A percentile compares a stretch with the other conserved stretches of the same genome.
phyloP scores from a whole-genome alignment of 2,797 vertebrate species.

The Scyliorhinus canicula region DNA sequence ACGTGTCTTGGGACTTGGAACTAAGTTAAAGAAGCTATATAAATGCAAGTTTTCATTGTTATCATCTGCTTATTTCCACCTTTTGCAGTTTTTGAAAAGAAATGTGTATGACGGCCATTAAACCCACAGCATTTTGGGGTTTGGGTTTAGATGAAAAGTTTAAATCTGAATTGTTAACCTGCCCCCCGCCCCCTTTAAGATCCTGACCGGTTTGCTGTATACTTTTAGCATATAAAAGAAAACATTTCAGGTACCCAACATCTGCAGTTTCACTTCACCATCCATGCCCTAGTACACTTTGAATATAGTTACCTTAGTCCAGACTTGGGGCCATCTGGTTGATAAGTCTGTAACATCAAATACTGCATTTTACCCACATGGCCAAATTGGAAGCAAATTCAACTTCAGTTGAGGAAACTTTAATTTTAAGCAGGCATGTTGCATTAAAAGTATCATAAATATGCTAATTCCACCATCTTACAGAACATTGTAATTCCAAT shows the following conservation, averaged over 20 bases:
- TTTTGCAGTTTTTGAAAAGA: background rate
- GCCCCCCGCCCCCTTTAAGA: background rate
- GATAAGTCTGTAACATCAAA: background rate
- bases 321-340: background rate
- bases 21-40: background rate
- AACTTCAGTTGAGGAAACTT: background rate
- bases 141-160: background rate
- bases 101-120: background rate
- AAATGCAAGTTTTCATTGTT: background rate
- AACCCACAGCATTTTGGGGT: background rate
- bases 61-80: background rate
- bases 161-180: background rate
- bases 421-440: background rate
- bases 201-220: background rate
- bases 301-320: background rate
- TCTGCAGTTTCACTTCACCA: background rate
- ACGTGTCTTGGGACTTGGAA: background rate
- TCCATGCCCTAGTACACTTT: background rate
- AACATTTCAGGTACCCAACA: background rate
- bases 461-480: background rate
- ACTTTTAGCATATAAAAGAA: background rate
- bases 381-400: background rate
- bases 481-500: background rate
- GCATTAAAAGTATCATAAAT: background rate
- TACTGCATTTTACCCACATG: background rate